Conservation (phyloP, 2,888 invertebrate species). For the Gymnosoma rotundatum region DNA sequence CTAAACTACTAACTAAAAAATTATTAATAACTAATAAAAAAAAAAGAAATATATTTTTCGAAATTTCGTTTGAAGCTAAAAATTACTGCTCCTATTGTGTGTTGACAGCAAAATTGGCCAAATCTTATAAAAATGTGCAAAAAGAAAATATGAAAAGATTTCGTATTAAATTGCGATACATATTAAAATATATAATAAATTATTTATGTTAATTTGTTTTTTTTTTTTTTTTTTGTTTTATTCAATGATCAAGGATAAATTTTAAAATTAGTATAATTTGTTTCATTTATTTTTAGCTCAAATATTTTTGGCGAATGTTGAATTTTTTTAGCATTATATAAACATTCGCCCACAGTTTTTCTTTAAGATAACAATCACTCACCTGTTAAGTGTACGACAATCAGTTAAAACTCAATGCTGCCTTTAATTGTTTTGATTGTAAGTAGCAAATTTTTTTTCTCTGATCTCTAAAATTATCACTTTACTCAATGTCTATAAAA, state of each 20-base stretch:
- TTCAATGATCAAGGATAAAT: constrained; percentile 51
- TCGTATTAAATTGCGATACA: not conserved
- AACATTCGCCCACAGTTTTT: constrained; percentile 28
- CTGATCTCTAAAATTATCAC: too few relatives aligned
- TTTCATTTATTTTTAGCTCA: constrained; percentile 14
- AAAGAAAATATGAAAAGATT: not conserved
- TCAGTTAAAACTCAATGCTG: constrained; percentile 89
- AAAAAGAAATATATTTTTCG: not conserved
- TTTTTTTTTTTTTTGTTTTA: constrained; percentile 20
- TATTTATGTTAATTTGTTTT: constrained; percentile 31
- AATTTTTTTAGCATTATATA: constrained; percentile 31
- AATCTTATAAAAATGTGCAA: not conserved
- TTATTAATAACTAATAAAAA: not conserved
- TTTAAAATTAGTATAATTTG: not conserved
- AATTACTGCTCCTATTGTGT: too few relatives aligned
- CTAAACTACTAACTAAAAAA: not conserved
- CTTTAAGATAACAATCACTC: constrained; percentile 44
- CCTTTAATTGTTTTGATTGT: constrained; percentile 74
- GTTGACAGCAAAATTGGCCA: too few relatives aligned
- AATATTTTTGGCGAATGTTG: not conserved
- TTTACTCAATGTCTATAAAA: too few relatives aligned
- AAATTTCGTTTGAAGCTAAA: too few relatives aligned
- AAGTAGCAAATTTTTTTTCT: constrained; percentile 22
- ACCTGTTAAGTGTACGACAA: constrained; percentile 34
- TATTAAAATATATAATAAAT: constrained; percentile 27